These are phyloP conservation scores for Chaetorhynchus papuensis DNA, from an alignment of 2,113 vertebrate genomes.

Conservation along the genomic window DNA sequence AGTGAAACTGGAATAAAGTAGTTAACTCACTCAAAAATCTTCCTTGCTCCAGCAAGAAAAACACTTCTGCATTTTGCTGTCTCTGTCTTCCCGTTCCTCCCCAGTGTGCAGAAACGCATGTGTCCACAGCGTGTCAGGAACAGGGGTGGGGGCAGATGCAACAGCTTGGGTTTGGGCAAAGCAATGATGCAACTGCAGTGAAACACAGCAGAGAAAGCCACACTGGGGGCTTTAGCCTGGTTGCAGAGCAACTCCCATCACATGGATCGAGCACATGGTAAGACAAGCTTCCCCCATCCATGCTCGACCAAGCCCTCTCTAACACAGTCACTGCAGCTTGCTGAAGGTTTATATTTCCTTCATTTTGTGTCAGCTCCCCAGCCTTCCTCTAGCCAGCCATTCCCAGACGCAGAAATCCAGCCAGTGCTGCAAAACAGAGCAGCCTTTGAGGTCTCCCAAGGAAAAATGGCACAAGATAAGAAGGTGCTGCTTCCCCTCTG, in stretches of 20 bases:
- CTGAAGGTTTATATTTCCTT: not conserved
- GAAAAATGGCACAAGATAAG: not conserved
- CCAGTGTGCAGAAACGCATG: rapidly evolving
- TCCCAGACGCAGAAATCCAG: not conserved
- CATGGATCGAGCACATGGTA: rapidly evolving
- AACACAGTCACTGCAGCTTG: not conserved
- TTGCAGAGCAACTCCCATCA: not conserved
- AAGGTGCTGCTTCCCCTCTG: not conserved
- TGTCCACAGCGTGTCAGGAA: not conserved
- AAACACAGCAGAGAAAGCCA: not conserved
- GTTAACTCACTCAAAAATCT: not conserved
- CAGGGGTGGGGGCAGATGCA: not conserved
- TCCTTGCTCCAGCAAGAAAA: not conserved
- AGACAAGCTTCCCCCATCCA: rapidly evolving
- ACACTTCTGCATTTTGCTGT: not conserved
- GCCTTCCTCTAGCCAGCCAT: not conserved
- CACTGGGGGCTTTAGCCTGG: not conserved
- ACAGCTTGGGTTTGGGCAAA: not conserved
- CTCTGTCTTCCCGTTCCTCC: not conserved
- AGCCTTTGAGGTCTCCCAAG: rapidly evolving
- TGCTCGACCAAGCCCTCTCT: not conserved
- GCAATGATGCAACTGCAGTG: not conserved
- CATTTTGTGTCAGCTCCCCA: not conserved
- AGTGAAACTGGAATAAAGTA: not conserved
- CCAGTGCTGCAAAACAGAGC: not conserved